A percentile compares a stretch with the other conserved stretches of the same genome.
These are phyloP conservation scores for Cyprinodon variegatus DNA, from an alignment of 2,113 vertebrate genomes.

Conservation along the genomic window DNA sequence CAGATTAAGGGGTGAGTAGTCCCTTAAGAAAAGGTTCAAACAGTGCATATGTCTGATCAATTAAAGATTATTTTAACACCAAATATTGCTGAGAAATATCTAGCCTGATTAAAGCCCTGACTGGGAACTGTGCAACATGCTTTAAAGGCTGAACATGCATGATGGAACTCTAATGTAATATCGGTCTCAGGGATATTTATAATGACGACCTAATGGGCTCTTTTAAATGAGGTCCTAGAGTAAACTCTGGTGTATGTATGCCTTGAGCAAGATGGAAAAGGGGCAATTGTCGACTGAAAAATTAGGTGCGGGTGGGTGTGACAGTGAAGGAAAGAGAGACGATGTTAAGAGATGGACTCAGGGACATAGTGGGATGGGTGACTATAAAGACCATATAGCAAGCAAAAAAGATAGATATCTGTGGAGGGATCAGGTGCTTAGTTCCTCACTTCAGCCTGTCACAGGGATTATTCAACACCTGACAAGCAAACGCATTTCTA, in stretches of 20 bases:
- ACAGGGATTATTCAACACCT: slow-evolving; percentile 74
- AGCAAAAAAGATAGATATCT: slow-evolving; percentile 9
- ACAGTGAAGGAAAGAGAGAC: background rate
- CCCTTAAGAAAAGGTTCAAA: too few species aligned
- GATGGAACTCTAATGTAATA: slow-evolving; percentile 68
- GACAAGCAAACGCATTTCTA: slow-evolving; percentile 46
- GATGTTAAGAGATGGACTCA: slow-evolving; percentile 46
- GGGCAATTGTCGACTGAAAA: slow-evolving; percentile 27
- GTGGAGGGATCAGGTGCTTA: slow-evolving; percentile 41
- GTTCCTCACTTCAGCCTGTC: slow-evolving; percentile 71
- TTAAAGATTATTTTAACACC: slow-evolving; percentile 31
- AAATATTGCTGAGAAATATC: slow-evolving; percentile 8
- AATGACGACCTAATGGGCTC: slow-evolving; percentile 73
- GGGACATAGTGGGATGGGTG: slow-evolving; percentile 20
- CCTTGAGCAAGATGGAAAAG: slow-evolving; percentile 57
- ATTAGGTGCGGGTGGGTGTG: slow-evolving; percentile 7
- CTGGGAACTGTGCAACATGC: slow-evolving; percentile 22
- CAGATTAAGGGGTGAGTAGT: too few species aligned
- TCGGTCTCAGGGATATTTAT: slow-evolving; percentile 67
- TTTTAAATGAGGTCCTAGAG: slow-evolving; percentile 68
- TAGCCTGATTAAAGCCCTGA: slow-evolving; percentile 19
- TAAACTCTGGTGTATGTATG: slow-evolving; percentile 68
- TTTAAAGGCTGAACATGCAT: slow-evolving; percentile 37
- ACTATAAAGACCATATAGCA: slow-evolving; percentile 18
- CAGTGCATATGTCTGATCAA: slow-evolving; percentile 11